Evolutionary conservation across 2,113 vertebrate genomes (phyloP).

Genomic region (Blennius ocellaris): DNA sequence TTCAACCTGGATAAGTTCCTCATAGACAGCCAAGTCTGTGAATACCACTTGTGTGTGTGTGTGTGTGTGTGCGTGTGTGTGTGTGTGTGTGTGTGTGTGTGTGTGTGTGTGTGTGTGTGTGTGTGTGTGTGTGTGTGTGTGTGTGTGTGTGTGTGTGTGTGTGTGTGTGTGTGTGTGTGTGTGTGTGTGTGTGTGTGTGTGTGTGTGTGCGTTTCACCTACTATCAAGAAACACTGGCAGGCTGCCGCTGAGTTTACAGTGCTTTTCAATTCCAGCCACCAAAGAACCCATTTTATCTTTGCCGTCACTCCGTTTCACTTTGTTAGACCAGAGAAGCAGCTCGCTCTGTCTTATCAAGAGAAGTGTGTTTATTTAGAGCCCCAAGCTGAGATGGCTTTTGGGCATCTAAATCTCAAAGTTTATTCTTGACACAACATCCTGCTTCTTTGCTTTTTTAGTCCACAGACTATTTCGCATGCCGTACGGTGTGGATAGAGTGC

Average conservation of each 20-base stretch:
- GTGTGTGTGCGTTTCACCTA: conserved; percentile 26
- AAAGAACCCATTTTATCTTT: conserved; percentile 77
- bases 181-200: conserved; percentile 25
- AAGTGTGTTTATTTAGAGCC: conserved; percentile 66
- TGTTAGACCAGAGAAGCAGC: conserved; percentile 60
- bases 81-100: conserved; percentile 26
- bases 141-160: conserved; percentile 28
- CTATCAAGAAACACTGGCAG: conserved; percentile 71
- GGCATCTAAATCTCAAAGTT: conserved; percentile 55
- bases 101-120: conserved; percentile 29
- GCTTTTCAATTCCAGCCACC: conserved; percentile 63
- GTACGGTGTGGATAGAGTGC: conserved; percentile 7
- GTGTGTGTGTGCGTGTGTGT: conserved; percentile 21
- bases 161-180: conserved; percentile 31
- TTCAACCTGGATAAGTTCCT: conserved; percentile 62
- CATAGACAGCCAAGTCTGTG: conserved; percentile 42
- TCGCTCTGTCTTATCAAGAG: conserved; percentile 64
- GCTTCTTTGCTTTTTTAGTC: conserved; percentile 30
- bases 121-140: conserved; percentile 25
- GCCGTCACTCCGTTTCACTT: conserved; percentile 67
- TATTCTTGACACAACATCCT: conserved; percentile 35
- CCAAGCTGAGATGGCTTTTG: conserved; percentile 50
- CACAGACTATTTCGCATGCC: conserved; percentile 19
- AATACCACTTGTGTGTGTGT: conserved; percentile 59
- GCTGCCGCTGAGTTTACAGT: conserved; percentile 66